Evolutionary conservation across 2,888 invertebrate species (phyloP), one percentile per base, ranked within the genome.

Genomic region (Ellobium chinense): DNA sequence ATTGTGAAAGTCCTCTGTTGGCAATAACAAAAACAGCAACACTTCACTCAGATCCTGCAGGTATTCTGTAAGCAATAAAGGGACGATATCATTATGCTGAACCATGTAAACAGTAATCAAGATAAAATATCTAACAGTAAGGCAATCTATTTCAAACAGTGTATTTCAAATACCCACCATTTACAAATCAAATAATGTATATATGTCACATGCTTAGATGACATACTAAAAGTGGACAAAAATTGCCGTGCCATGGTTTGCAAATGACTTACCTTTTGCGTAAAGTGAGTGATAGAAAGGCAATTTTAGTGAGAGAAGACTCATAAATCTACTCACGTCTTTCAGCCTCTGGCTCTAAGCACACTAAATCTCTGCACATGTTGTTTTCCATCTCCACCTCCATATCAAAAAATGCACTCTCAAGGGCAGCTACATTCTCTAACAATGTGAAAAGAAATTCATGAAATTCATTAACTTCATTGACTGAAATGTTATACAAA

Each of bases 351-450:
- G 95, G 93, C 91, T 96, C 95, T 68, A 95, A 95, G 91, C 97
- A 97, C 83, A 97, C 95, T 87, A 95, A 94, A 94, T 97, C 97
- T 69, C 97, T 95, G 93, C 97, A 97, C 84, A 94, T 91, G 91
- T 95, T 96, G 87, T 96, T 95, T 92, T 97, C 97, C 95, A 97
- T 96, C 82, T 96, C 96, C 84, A 96, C 95, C 94, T 98, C 98
- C 86, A 97, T 93, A 91, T 98, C 97, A 93, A 98, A 98, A 93
- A 98, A 98, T 91, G 96, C 94, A 88, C 96, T 95, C 89, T 96
- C 95, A 78, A 96, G 92, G 69, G 94, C 94, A 24, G 85, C 84
- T 1, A 85, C 85, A 77, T 85, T 85, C 27, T 85, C 84, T 66
- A n/a, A n/a, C n/a, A n/a, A n/a, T n/a, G n/a, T n/a, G n/a, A n/a